phyloP scores from a whole-genome alignment of 2,797 vertebrate species.

The Mormyrus hasselquistii region DNA sequence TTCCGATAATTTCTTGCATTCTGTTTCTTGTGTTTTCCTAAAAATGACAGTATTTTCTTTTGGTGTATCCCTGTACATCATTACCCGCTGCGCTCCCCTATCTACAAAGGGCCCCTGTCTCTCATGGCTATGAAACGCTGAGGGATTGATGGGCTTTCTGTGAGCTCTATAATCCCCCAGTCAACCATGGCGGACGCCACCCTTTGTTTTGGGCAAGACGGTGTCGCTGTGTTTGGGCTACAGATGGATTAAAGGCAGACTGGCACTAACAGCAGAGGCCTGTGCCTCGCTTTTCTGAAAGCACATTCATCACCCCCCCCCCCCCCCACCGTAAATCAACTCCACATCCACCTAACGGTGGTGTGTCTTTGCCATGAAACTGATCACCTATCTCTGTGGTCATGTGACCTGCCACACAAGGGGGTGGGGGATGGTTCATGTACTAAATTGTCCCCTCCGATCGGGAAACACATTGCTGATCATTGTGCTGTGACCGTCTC shows the following conservation, averaged over 20 bases:
- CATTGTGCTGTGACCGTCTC: background rate
- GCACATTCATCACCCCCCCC: constrained; percentile 12
- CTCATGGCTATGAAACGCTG: background rate
- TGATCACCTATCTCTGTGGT: background rate
- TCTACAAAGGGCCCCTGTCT: background rate
- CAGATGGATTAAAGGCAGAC: constrained; percentile 15
- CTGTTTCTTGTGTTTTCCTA: background rate
- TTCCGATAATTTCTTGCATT: background rate
- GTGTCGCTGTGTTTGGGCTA: background rate
- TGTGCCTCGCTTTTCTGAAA: background rate
- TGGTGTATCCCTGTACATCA: background rate
- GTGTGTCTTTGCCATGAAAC: background rate
- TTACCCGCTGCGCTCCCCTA: background rate
- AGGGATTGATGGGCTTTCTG: background rate
- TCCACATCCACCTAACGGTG: background rate
- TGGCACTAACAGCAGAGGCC: background rate
- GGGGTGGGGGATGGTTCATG: background rate
- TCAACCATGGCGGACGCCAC: background rate
- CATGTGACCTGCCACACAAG: background rate
- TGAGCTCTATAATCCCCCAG: background rate
- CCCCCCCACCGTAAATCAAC: background rate
- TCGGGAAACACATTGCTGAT: background rate
- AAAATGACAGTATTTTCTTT: background rate
- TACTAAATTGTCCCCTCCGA: background rate
- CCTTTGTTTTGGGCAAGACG: background rate